These are phyloP conservation scores for Manacus vitellinus DNA, from an alignment of 2,113 vertebrate species.

Conservation along the genomic window DNA sequence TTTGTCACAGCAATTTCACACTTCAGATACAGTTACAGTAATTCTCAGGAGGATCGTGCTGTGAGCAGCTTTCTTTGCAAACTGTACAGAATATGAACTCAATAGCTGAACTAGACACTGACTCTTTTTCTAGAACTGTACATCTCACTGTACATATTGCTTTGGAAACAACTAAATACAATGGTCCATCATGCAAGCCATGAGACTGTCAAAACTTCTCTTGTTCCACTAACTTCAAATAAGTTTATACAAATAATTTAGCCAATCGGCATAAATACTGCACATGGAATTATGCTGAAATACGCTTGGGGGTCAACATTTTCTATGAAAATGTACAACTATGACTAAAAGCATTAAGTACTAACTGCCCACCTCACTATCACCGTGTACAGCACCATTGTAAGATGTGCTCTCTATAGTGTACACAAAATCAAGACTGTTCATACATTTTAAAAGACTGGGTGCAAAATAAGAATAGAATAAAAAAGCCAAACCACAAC, in stretches of 20 bases:
- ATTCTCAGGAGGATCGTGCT: slow-evolving; percentile 2
- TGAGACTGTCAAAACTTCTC: slow-evolving; percentile 19
- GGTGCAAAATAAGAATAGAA: neutral
- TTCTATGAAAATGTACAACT: neutral
- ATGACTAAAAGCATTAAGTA: slow-evolving; percentile 22
- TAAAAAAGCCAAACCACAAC: neutral
- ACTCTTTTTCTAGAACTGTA: slow-evolving; percentile 21
- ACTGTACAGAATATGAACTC: slow-evolving; percentile 16
- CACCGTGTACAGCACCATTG: neutral
- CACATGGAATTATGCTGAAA: slow-evolving; percentile 26
- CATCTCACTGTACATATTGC: slow-evolving; percentile 20
- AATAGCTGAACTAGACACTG: neutral
- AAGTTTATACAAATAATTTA: slow-evolving; percentile 57
- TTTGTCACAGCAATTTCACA: neutral
- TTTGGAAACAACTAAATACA: slow-evolving; percentile 43
- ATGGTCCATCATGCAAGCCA: slow-evolving; percentile 56
- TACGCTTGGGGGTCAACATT: neutral
- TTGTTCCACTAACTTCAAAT: slow-evolving; percentile 58
- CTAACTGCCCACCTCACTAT: slow-evolving; percentile 17
- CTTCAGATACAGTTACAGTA: neutral
- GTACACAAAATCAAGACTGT: neutral
- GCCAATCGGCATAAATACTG: slow-evolving; percentile 37
- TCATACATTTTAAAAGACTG: neutral
- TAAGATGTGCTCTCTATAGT: neutral
- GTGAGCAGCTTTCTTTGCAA: slow-evolving; percentile 3